Conservation (phyloP, 1,140 invertebrate genomes). For the Nasonia vitripennis region DNA sequence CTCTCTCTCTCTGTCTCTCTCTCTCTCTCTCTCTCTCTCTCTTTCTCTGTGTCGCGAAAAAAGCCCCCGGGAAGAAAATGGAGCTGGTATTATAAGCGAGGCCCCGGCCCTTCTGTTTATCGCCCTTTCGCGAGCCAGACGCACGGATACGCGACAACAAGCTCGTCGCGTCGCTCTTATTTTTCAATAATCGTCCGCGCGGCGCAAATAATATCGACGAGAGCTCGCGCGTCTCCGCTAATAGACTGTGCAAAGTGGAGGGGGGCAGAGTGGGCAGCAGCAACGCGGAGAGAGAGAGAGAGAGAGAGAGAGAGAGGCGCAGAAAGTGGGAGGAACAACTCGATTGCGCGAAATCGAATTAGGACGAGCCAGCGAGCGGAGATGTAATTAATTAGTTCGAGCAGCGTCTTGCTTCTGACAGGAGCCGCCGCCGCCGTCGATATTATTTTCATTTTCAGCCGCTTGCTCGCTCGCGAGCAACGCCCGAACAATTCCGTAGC, state of each 20-base stretch:
- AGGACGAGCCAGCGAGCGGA: slow-evolving; percentile 57
- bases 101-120: not conserved
- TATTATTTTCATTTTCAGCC: slow-evolving; percentile 52
- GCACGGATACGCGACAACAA: too few species aligned
- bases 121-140: not conserved
- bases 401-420: slow-evolving; percentile 67
- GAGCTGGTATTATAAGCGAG: not conserved
- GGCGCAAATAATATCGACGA: not conserved
- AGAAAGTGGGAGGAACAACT: slow-evolving; percentile 63
- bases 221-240: not conserved
- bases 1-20: too few species aligned
- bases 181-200: too few species aligned
- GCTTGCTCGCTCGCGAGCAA: not conserved
- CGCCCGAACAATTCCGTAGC: slow-evolving; percentile 35
- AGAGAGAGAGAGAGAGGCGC: slow-evolving; percentile 38
- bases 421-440: slow-evolving; percentile 14
- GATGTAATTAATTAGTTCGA: slow-evolving; percentile 74
- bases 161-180: too few species aligned
- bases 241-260: not conserved
- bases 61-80: not conserved
- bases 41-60: not conserved
- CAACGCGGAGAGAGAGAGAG: slow-evolving; percentile 39
- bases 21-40: too few species aligned
- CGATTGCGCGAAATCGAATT: slow-evolving; percentile 72
- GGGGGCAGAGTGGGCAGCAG: not conserved